Base-by-base conservation (phyloP, 2,797 vertebrate genomes). In the Alcedo quadribrachys region DNA sequence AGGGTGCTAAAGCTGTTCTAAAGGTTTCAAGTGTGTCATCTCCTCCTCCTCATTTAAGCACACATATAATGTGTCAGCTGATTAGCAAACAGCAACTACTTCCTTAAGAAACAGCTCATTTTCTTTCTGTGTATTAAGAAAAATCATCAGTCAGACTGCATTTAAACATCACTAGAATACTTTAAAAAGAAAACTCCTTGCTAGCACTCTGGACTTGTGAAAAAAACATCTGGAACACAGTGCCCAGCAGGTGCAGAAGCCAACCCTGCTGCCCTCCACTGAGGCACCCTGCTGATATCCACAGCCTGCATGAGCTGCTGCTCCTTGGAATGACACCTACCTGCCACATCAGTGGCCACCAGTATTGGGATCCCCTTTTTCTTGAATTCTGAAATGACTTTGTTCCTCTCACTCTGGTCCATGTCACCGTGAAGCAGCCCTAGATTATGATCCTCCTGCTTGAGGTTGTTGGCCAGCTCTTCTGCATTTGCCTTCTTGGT, bases 351-450 rank as follows among this genome's bases (percentile, higher is more conserved):
- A 17, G 99, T 99, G 92, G 99, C 99, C 77, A 99, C 99, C 71
- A 99, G 97, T 51, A 99, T 96, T 0, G 99, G 99, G 94, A 99
- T 97, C 46, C 97, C 98, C 90, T 99, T 99, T 93, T 99, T 99
- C 97, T 99, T 99, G 86, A 99, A 99, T 93, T 99, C 99, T 3
- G 98, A 99, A 94, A 99, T 99, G 91, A 99, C 99, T 96, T 99
- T 99, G 97, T 99, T 99, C 97, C 99, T 99, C 97, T 99, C 99
- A 15, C 99, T 99, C 97, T 99, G 99, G 97, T 99, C 99, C 99
- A 99, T 99, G 96, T 99, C 99, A 65, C 99, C 99, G 1, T 99
- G 99, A 33, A 99, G 98, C 70, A 99, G 97, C n/a, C 99, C 99
- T 77, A 99, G 97, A 81, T 97, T 98, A 86, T 99, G 98, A 91